Percentiles rank a stretch among this genome's conserved stretches.
These are phyloP conservation scores for Poicephalus gulielmi DNA, from an alignment of 2,113 vertebrate genomes.

Conservation along the genomic window DNA sequence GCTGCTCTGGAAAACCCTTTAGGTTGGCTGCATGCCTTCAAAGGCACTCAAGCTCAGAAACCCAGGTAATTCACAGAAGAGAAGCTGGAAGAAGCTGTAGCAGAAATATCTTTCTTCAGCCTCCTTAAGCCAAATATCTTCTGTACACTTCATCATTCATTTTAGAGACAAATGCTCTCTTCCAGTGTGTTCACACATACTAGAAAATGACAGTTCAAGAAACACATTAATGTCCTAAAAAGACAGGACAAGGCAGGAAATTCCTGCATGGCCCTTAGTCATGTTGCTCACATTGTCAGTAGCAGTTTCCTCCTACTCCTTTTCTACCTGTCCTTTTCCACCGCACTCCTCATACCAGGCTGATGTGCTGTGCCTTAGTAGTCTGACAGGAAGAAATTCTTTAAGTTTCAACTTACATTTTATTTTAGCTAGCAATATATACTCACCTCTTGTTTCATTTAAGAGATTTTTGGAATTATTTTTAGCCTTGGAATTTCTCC, in stretches of 20 bases:
- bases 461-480: neutral
- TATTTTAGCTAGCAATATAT: neutral
- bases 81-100: neutral
- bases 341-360: neutral
- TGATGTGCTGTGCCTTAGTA: neutral
- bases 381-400: neutral
- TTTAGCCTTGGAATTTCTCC: neutral
- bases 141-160: neutral
- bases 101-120: neutral
- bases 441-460: accelerated
- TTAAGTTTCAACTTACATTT: neutral
- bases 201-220: neutral
- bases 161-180: neutral
- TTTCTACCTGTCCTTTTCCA: neutral
- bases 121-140: neutral
- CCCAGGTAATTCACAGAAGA: neutral
- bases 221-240: neutral
- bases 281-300: neutral
- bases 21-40: neutral
- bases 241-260: neutral
- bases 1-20: neutral
- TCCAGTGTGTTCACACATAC: neutral
- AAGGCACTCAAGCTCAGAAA: neutral
- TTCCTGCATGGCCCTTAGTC: neutral
- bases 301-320: neutral